phyloP scores from a whole-genome alignment of 2,797 vertebrate species.

The Hemibagrus guttatus region DNA sequence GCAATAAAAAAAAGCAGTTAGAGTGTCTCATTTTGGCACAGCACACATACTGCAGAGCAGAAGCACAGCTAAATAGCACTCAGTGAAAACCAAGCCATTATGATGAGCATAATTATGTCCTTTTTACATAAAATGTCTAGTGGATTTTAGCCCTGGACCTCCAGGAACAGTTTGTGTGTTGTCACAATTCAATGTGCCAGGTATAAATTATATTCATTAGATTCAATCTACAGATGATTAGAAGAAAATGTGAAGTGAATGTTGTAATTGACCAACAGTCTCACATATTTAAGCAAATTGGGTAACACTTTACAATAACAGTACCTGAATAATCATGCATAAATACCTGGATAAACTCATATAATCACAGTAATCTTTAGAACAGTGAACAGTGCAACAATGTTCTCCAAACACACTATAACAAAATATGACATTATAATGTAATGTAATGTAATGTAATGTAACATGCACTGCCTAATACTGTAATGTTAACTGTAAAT shows the following conservation, averaged over 20 bases:
- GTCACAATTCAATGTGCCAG: neutral
- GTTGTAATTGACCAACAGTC: neutral
- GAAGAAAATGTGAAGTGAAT: neutral
- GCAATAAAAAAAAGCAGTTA: conserved; percentile 40
- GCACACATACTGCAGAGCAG: conserved; percentile 31
- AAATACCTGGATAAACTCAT: too few species aligned
- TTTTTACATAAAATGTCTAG: conserved; percentile 27
- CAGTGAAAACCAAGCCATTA: conserved; percentile 45
- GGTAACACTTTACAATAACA: too few species aligned
- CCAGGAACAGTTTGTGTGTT: neutral
- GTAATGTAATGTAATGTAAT: too few species aligned
- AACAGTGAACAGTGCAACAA: too few species aligned
- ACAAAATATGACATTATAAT: too few species aligned
- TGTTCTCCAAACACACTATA: too few species aligned
- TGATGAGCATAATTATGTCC: conserved; percentile 19
- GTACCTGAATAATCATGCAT: too few species aligned
- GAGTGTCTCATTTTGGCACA: conserved; percentile 33
- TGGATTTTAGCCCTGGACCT: conserved; percentile 24
- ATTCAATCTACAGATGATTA: neutral
- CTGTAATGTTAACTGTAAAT: too few species aligned
- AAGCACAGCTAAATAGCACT: conserved; percentile 49
- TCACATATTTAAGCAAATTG: neutral
- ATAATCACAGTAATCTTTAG: too few species aligned
- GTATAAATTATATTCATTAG: conserved; percentile 5
- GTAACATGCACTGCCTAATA: too few species aligned